These are phyloP conservation scores for Takifugu ocellatus DNA, from an alignment of 2,797 vertebrate species.

Conservation along the genomic window DNA sequence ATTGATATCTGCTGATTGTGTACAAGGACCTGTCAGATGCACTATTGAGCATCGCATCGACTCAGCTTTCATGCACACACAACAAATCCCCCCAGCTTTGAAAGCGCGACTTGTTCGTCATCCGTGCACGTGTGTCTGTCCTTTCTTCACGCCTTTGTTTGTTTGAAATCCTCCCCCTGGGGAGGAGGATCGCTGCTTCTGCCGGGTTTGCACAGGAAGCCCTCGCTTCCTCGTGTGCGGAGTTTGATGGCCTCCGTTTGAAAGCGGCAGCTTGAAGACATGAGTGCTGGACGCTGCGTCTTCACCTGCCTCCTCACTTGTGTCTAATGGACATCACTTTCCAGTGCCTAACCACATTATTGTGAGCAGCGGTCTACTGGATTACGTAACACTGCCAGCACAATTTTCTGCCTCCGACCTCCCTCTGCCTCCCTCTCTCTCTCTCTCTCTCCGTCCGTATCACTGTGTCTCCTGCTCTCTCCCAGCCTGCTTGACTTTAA, in stretches of 20 bases:
- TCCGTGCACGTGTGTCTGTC: constrained; percentile 7
- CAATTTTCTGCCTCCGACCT: constrained; percentile 62
- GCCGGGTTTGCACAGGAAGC: constrained; percentile 23
- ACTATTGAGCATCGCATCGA: constrained; percentile 43
- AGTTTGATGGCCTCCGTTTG: constrained; percentile 28
- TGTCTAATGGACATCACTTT: constrained; percentile 70
- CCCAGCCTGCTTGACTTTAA: constrained; percentile 60
- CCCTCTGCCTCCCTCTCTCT: constrained; percentile 26
- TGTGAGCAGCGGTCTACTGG: constrained; percentile 62
- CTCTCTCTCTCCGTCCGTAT: constrained; percentile 14
- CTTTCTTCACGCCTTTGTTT: constrained; percentile 17
- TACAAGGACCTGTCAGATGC: constrained; percentile 33
- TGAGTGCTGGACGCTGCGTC: constrained; percentile 46
- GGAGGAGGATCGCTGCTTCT: constrained; percentile 10
- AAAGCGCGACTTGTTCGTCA: no score
- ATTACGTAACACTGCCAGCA: constrained; percentile 76
- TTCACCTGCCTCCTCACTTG: constrained; percentile 68
- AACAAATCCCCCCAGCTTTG: not conserved
- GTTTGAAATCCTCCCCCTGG: constrained; percentile 19
- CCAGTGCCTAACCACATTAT: constrained; percentile 66
- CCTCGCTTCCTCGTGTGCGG: constrained; percentile 29
- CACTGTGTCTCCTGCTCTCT: constrained; percentile 33
- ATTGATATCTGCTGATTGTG: constrained; percentile 11
- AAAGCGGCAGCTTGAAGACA: constrained; percentile 53
- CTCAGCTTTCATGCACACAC: constrained; percentile 25